These are phyloP conservation scores for Parus major DNA, from an alignment of 2,113 vertebrate species.

Conservation along the genomic window DNA sequence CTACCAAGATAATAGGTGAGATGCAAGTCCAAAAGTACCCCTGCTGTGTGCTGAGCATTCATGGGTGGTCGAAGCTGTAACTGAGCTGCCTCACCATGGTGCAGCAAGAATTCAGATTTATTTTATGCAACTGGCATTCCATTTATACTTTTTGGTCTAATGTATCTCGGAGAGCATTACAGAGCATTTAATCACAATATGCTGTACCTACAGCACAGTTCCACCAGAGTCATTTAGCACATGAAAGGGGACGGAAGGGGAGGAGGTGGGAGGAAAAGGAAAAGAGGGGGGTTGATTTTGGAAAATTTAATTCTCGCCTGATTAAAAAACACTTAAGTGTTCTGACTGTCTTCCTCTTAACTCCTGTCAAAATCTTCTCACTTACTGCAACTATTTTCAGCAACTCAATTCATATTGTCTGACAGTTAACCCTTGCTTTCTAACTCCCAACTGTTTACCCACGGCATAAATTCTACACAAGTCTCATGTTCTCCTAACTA, in stretches of 20 bases:
- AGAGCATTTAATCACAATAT: conserved; percentile 32
- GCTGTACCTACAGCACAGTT: conserved; percentile 52
- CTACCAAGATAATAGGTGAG: conserved; percentile 46
- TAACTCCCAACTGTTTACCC: neutral
- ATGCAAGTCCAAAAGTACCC: conserved; percentile 38
- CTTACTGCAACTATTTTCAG: neutral
- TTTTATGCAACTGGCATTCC: conserved; percentile 56
- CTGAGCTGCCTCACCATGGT: conserved; percentile 44
- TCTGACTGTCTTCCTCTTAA: neutral
- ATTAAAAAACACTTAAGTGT: neutral
- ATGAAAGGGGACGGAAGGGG: neutral
- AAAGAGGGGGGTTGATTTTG: neutral
- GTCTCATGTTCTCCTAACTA: neutral
- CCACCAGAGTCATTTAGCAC: neutral
- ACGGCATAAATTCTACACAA: neutral
- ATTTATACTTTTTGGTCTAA: conserved; percentile 30
- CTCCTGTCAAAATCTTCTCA: neutral
- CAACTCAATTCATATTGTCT: neutral
- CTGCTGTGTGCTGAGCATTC: conserved; percentile 21
- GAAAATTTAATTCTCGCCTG: neutral
- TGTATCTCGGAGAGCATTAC: neutral
- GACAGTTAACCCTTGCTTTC: neutral
- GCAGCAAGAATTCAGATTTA: conserved; percentile 60
- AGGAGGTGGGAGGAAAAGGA: neutral
- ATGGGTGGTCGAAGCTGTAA: conserved; percentile 35